phyloP scores from a whole-genome alignment of 2,888 invertebrate species.

The Lissocephala sabroskyi region DNA sequence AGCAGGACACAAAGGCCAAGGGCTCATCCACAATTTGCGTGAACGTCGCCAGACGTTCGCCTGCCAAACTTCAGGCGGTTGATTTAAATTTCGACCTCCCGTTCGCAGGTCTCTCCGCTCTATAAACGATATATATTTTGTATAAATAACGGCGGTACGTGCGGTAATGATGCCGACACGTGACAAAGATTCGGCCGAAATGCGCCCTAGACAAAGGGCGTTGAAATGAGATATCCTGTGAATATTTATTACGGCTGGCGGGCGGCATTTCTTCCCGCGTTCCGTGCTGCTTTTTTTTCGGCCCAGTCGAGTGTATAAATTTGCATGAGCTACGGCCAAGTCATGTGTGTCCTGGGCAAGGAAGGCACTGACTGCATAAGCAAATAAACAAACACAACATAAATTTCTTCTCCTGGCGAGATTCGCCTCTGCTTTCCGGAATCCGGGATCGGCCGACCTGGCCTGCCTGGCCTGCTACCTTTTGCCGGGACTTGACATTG shows the following conservation, averaged over 20 bases:
- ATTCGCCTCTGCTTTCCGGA: constrained; percentile 29
- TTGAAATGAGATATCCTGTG: constrained; percentile 59
- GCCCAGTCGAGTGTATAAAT: constrained; percentile 41
- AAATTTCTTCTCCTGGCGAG: constrained; percentile 43
- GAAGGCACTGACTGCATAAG: constrained; percentile 46
- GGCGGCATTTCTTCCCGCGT: background rate
- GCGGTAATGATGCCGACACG: constrained; percentile 71
- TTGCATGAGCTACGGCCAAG: constrained; percentile 48
- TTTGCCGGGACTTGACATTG: constrained; percentile 38
- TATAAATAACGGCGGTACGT: constrained; percentile 69
- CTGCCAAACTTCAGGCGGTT: constrained; percentile 4
- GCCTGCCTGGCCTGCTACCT: constrained; percentile 8
- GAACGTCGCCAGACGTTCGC: background rate
- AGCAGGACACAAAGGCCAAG: constrained; percentile 21
- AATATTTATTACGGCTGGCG: constrained; percentile 49
- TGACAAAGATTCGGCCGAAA: constrained; percentile 53
- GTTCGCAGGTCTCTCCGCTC: constrained; percentile 11
- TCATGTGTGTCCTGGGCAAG: constrained; percentile 3
- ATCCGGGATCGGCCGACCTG: constrained; percentile 1
- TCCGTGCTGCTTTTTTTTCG: background rate
- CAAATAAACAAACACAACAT: constrained; percentile 61
- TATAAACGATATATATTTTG: constrained; percentile 58
- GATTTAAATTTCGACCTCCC: constrained; percentile 29
- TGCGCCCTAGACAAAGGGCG: constrained; percentile 43
- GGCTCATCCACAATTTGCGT: background rate